Evolutionary conservation across 2,888 invertebrate genomes (phyloP).

Genomic region (Ephialtes manifestator): DNA sequence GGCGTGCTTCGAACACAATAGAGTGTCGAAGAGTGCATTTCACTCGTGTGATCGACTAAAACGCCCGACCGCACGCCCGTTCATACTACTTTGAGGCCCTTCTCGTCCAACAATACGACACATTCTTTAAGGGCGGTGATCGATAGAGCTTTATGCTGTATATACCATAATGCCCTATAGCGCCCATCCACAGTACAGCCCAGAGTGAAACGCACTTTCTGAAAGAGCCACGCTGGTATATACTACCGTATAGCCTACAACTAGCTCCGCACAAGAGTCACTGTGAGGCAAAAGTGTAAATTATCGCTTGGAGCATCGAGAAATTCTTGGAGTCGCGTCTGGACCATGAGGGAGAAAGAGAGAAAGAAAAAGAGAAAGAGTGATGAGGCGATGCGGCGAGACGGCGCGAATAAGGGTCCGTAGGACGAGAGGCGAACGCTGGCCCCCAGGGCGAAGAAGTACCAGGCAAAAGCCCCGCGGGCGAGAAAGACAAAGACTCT

Average conservation of each 20-base stretch:
- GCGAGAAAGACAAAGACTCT: conserved; percentile 80
- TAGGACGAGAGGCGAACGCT: conserved; percentile 50
- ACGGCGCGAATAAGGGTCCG: conserved; percentile 60
- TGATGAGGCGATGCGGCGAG: conserved; percentile 48
- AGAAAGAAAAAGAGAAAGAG: conserved; percentile 8
- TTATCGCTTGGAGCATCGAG: conserved; percentile 77
- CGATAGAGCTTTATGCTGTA: conserved; percentile 45
- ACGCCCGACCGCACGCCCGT: conserved; percentile 52
- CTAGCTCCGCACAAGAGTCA: conserved; percentile 59
- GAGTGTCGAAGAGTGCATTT: conserved; percentile 57
- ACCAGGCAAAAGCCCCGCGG: conserved; percentile 59
- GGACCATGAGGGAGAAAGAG: conserved; percentile 65
- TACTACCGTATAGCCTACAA: conserved; percentile 35
- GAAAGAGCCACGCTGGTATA: conserved; percentile 40
- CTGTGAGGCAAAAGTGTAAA: conserved; percentile 69
- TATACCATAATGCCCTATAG: background rate
- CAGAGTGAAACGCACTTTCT: conserved; percentile 62
- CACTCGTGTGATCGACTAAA: conserved; percentile 62
- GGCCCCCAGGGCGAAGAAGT: conserved; percentile 59
- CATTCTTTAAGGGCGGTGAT: conserved; percentile 68
- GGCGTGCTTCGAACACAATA: conserved; percentile 50
- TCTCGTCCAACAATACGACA: conserved; percentile 65
- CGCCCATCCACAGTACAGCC: background rate
- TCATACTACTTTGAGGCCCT: conserved; percentile 50
- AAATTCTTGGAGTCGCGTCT: conserved; percentile 75